Conservation (phyloP, 2,888 invertebrate genomes). For the Schizotus pectinicornis region DNA sequence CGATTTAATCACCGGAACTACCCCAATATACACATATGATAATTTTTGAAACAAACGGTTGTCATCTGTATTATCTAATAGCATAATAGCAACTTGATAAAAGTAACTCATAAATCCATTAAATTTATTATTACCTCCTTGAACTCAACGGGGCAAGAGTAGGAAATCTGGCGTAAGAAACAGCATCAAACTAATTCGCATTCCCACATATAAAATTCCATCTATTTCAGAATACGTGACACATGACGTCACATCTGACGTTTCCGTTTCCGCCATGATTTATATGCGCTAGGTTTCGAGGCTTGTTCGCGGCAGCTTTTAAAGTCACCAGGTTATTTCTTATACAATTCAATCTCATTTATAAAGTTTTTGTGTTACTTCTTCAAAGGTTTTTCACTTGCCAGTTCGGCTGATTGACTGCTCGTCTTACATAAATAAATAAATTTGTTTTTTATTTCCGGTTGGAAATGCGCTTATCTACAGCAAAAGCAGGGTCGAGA, state of each 20-base stretch:
- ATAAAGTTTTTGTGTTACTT: constrained; percentile 27
- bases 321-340: constrained; percentile 29
- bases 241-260: constrained; percentile 21
- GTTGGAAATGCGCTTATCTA: background rate
- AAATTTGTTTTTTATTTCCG: constrained; percentile 1
- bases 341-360: constrained; percentile 28
- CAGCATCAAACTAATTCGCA: constrained; percentile 5
- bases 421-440: constrained; percentile 24
- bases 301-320: constrained; percentile 24
- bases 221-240: constrained; percentile 23
- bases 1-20: too few species aligned
- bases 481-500: background rate
- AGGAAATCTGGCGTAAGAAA: constrained; percentile 8
- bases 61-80: too few species aligned
- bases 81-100: too few species aligned
- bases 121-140: too few species aligned
- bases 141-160: background rate
- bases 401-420: constrained; percentile 26
- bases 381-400: constrained; percentile 5
- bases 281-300: constrained; percentile 22
- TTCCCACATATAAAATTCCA: constrained; percentile 26
- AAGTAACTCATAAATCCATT: too few species aligned
- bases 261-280: constrained; percentile 28
- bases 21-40: too few species aligned
- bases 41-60: too few species aligned